These are phyloP conservation scores for Chloroceryle inda DNA, from an alignment of 2,797 vertebrate genomes.

Conservation along the genomic window DNA sequence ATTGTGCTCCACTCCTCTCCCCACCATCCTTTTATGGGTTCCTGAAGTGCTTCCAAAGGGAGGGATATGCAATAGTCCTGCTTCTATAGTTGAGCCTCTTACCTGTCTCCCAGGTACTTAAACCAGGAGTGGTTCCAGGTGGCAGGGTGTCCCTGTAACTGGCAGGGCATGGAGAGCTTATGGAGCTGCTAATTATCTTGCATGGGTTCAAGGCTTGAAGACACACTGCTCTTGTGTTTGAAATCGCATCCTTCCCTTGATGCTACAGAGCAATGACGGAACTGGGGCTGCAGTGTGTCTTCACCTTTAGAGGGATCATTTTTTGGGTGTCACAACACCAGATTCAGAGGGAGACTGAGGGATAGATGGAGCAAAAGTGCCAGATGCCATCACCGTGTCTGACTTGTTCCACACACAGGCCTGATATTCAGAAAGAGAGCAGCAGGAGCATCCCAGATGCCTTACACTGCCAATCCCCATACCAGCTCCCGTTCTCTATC, in stretches of 20 bases:
- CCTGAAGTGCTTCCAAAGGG: not conserved
- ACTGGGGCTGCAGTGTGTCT: not conserved
- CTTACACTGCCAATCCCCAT: not conserved
- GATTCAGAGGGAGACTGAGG: accelerated
- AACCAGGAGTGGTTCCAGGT: not conserved
- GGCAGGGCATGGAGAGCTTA: not conserved
- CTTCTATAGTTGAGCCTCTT: not conserved
- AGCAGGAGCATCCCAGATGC: not conserved
- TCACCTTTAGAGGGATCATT: not conserved
- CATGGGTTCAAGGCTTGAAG: not conserved
- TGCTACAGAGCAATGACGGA: not conserved
- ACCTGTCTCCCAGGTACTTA: not conserved
- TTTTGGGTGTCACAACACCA: accelerated
- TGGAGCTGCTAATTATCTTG: not conserved
- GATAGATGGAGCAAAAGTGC: not conserved
- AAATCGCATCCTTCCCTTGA: not conserved
- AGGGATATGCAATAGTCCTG: not conserved
- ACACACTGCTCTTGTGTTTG: not conserved
- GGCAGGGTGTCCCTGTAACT: not conserved
- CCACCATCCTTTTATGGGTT: accelerated
- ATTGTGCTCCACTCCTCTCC: not conserved
- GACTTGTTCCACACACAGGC: not conserved
- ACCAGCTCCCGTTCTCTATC: not conserved
- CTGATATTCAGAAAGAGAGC: not conserved
- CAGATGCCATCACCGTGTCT: not conserved